Percentiles rank a stretch among this genome's conserved stretches.
Conservation (phyloP, 2,113 vertebrate species). For the Trematomus loennbergii region DNA sequence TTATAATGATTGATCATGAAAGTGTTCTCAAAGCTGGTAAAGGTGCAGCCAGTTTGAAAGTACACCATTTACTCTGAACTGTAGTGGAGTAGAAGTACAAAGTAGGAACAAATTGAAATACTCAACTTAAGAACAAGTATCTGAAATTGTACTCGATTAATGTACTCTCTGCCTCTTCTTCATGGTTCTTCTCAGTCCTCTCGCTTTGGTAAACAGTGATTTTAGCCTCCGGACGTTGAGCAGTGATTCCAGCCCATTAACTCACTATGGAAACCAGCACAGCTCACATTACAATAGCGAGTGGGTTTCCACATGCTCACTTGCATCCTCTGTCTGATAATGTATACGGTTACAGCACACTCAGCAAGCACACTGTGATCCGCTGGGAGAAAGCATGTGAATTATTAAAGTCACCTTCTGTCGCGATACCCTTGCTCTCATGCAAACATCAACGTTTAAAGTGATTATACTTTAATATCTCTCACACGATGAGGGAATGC, state of each 20-base stretch:
- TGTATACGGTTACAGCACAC: constrained; percentile 38
- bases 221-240: constrained; percentile 55
- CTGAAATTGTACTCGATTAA: too few relatives aligned
- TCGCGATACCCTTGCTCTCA: neutral
- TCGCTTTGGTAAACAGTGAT: constrained; percentile 60
- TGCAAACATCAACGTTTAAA: constrained; percentile 15
- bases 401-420: constrained; percentile 59
- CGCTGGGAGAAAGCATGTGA: constrained; percentile 44
- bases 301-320: constrained; percentile 60
- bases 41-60: too few relatives aligned
- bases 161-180: neutral
- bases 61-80: too few relatives aligned
- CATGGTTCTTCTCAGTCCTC: neutral
- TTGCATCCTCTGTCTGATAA: constrained; percentile 62
- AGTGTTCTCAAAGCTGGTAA: too few relatives aligned
- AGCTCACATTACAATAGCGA: constrained; percentile 64
- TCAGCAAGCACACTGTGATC: constrained; percentile 49
- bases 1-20: too few relatives aligned
- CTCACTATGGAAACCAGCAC: constrained; percentile 47
- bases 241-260: constrained; percentile 70
- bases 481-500: neutral
- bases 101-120: too few relatives aligned
- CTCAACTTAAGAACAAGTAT: too few relatives aligned
- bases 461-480: constrained; percentile 8
- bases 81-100: too few relatives aligned